Percentiles rank a stretch among this genome's conserved stretches.
Conservation (phyloP, 2,797 vertebrate species). For the Paedocypris micromegethes region DNA sequence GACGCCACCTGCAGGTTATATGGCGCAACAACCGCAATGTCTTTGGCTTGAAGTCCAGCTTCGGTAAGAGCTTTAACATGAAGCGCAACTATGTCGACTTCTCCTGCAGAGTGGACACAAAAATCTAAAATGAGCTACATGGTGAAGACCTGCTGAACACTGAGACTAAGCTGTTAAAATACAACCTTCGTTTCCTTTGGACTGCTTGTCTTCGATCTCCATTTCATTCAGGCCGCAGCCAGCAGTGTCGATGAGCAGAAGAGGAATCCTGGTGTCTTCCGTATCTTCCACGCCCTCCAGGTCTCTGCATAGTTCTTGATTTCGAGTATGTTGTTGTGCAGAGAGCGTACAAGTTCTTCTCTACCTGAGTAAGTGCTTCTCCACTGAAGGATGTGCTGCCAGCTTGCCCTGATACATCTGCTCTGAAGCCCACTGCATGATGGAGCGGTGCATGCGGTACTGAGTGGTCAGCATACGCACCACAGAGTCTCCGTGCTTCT, state of each 20-base stretch:
- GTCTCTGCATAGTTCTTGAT: constrained; percentile 68
- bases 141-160: no score
- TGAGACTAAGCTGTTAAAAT: background rate
- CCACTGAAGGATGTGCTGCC: constrained; percentile 80
- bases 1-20: constrained; percentile 91
- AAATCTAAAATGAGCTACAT: no score
- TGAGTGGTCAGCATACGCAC: constrained; percentile 85
- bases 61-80: constrained; percentile 82
- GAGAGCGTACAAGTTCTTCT: constrained; percentile 26
- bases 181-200: constrained; percentile 84
- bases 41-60: constrained; percentile 78
- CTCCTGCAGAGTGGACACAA: constrained; percentile 68
- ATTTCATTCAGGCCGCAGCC: constrained; percentile 87
- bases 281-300: constrained; percentile 72
- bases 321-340: no score
- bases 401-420: constrained; percentile 83
- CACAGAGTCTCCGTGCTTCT: constrained; percentile 58
- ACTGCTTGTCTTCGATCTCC: constrained; percentile 84
- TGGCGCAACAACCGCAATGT: constrained; percentile 87
- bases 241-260: constrained; percentile 89
- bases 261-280: constrained; percentile 78
- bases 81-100: constrained; percentile 80
- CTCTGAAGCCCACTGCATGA: constrained; percentile 88
- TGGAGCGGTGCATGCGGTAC: constrained; percentile 90
- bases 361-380: constrained; percentile 82